Evolutionary conservation across 2,797 vertebrate genomes (phyloP).

Genomic region (Propithecus perrieri): DNA sequence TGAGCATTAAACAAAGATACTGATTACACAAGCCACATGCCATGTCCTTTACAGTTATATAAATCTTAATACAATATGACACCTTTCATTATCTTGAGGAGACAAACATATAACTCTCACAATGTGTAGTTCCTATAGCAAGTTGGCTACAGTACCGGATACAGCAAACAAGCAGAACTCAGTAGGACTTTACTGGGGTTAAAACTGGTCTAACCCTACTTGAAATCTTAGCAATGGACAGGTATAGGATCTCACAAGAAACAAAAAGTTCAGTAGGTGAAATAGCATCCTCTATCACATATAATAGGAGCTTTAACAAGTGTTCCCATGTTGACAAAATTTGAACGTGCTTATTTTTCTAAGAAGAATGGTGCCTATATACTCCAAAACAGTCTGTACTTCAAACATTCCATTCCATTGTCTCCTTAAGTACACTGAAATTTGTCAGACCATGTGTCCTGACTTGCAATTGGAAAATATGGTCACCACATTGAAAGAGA

Average conservation of each 20-base stretch:
- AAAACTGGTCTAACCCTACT: background rate
- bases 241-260: background rate
- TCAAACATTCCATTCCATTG: constrained; percentile 36
- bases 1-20: background rate
- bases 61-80: background rate
- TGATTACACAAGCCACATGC: background rate
- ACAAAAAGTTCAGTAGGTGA: background rate
- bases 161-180: background rate
- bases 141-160: background rate
- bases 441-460: constrained; percentile 33
- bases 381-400: background rate
- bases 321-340: background rate
- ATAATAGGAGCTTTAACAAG: background rate
- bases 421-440: constrained; percentile 22
- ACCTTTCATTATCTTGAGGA: background rate
- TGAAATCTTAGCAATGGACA: background rate
- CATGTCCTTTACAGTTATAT: background rate
- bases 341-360: background rate
- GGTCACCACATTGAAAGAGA: constrained; percentile 21
- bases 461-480: constrained; percentile 52
- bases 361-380: constrained; percentile 4
- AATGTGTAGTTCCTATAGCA: background rate
- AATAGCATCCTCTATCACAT: background rate
- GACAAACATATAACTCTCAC: background rate
- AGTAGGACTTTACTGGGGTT: background rate